phyloP scores from a whole-genome alignment of 2,888 invertebrate genomes.

The Petrolisthes manimaculis region DNA sequence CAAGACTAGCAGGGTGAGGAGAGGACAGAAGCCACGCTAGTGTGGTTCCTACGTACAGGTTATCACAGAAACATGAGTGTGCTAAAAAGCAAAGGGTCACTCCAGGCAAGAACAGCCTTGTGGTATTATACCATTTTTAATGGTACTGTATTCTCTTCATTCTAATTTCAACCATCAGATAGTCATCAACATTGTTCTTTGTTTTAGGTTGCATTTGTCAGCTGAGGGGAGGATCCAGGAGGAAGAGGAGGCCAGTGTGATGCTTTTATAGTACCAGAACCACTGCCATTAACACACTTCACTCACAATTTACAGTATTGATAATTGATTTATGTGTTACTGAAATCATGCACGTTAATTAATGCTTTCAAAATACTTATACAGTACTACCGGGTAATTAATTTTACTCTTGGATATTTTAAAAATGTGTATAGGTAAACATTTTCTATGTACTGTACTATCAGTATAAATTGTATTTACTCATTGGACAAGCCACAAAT shows the following conservation, averaged over 20 bases:
- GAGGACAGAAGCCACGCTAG: conserved; percentile 54
- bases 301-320: too few species aligned
- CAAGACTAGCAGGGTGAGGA: conserved; percentile 55
- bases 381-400: too few species aligned
- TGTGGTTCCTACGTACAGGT: conserved; percentile 59
- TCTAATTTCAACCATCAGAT: conserved; percentile 7
- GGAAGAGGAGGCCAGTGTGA: not conserved
- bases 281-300: not conserved
- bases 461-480: too few species aligned
- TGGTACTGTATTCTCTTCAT: conserved; percentile 13
- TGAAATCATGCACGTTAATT: too few species aligned
- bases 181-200: not conserved
- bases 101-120: conserved; percentile 56
- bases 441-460: too few species aligned
- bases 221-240: not conserved
- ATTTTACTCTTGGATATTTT: too few species aligned
- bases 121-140: conserved; percentile 37
- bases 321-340: too few species aligned
- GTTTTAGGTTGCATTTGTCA: not conserved
- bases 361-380: too few species aligned
- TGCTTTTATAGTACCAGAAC: not conserved
- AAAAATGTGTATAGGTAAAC: too few species aligned
- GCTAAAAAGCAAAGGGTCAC: conserved; percentile 65
- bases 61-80: conserved; percentile 66
- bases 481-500: too few species aligned